Evolutionary conservation across 2,888 invertebrate genomes (phyloP).

Genomic region (Volucella inanis): DNA sequence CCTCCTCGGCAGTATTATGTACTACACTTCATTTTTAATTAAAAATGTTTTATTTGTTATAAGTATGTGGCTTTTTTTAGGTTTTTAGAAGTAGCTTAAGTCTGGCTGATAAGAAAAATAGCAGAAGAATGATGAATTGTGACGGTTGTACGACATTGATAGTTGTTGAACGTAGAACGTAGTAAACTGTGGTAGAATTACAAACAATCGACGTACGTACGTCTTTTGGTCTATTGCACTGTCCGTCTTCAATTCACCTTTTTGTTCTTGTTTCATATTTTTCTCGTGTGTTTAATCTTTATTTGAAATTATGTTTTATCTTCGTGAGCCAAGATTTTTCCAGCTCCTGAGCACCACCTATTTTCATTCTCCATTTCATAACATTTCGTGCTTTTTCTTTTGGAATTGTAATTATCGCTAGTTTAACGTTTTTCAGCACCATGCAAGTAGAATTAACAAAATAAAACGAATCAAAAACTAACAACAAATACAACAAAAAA

Average conservation of each 20-base stretch:
- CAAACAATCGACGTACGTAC: conserved; percentile 57
- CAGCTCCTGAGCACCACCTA: conserved; percentile 61
- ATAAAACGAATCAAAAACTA: not conserved
- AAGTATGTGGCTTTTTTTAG: too few relatives aligned
- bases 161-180: too few relatives aligned
- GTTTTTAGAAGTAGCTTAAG: too few relatives aligned
- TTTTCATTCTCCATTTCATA: conserved; percentile 70
- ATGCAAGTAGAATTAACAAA: conserved; percentile 53
- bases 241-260: conserved; percentile 64
- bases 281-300: conserved; percentile 63
- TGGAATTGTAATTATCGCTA: conserved; percentile 74
- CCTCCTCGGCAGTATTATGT: too few relatives aligned
- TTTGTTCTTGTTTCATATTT: conserved; percentile 61
- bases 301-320: conserved; percentile 54
- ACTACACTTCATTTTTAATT: too few relatives aligned
- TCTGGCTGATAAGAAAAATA: too few relatives aligned
- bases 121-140: too few relatives aligned
- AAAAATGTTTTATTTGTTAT: too few relatives aligned
- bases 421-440: conserved; percentile 71
- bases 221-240: conserved; percentile 64
- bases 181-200: too few relatives aligned
- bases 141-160: too few relatives aligned
- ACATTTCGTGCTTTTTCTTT: conserved; percentile 74
- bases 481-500: not conserved
- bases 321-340: conserved; percentile 49